These are phyloP conservation scores for Pachyramphus minor DNA, from an alignment of 2,113 vertebrate species.

Conservation along the genomic window DNA sequence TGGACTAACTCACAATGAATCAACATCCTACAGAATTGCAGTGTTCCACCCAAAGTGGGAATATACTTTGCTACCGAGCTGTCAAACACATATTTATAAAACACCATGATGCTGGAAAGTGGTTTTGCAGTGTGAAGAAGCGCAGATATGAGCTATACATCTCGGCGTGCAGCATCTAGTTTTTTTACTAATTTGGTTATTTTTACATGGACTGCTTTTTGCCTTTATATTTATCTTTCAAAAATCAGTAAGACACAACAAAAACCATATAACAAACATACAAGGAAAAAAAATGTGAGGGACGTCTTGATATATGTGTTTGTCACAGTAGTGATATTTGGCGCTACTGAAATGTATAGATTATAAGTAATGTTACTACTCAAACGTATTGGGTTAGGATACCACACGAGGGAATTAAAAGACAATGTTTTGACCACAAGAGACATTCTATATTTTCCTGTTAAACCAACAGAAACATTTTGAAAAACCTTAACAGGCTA, in stretches of 20 bases:
- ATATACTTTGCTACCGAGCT: background rate
- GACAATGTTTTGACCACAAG: background rate
- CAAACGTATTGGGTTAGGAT: background rate
- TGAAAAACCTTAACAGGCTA: background rate
- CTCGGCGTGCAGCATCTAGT: background rate
- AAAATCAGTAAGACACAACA: background rate
- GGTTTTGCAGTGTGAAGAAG: background rate
- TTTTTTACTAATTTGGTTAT: background rate
- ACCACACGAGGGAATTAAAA: background rate
- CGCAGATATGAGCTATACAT: background rate
- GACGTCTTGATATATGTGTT: background rate
- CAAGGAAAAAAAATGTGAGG: background rate
- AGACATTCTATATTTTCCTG: background rate
- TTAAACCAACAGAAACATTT: background rate
- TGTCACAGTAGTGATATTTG: background rate
- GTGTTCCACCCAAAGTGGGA: background rate
- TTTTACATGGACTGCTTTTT: background rate
- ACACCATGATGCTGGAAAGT: background rate
- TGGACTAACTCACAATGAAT: conserved; percentile 1
- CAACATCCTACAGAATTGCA: background rate
- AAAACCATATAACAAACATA: background rate
- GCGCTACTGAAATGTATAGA: background rate
- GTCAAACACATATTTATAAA: background rate
- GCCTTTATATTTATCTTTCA: background rate
- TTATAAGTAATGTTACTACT: background rate